Evolutionary conservation across 2,797 vertebrate species (phyloP).

Genomic region (Peromyscus melanophrys): DNA sequence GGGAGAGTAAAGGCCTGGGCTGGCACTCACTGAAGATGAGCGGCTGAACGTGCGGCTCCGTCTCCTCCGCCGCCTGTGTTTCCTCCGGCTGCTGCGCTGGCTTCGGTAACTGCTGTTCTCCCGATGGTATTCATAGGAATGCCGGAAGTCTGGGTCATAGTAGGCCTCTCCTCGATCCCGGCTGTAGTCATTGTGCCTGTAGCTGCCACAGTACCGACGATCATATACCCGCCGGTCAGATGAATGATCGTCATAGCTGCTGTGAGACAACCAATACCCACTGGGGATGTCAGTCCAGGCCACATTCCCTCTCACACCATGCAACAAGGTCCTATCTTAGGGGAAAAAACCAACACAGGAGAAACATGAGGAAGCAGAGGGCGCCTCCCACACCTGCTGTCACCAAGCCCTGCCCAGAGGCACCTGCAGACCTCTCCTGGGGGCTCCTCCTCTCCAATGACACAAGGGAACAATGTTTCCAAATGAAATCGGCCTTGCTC

Average conservation of each 20-base stretch:
- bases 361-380: not conserved
- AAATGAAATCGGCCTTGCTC: not conserved
- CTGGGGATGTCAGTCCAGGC: not conserved
- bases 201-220: constrained; percentile 95
- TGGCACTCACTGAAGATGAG: constrained; percentile 98
- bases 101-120: constrained; percentile 92
- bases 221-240: constrained; percentile 94
- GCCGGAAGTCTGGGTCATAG: constrained; percentile 92
- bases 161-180: constrained; percentile 93
- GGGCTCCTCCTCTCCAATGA: not conserved
- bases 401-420: not conserved
- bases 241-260: constrained; percentile 95
- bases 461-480: not conserved
- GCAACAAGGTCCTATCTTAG: not conserved
- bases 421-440: not conserved
- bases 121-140: constrained; percentile 94
- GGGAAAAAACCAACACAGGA: not conserved
- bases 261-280: not conserved
- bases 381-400: not conserved
- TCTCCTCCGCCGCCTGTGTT: constrained; percentile 97
- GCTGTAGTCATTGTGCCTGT: constrained; percentile 94
- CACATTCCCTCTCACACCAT: not conserved
- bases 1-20: constrained; percentile 49
- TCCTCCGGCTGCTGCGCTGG: constrained; percentile 98
- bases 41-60: constrained; percentile 99